Percentiles rank a stretch among this genome's conserved stretches.
Evolutionary conservation across 2,888 invertebrate genomes (phyloP).

Genomic region (Acheta domesticus): DNA sequence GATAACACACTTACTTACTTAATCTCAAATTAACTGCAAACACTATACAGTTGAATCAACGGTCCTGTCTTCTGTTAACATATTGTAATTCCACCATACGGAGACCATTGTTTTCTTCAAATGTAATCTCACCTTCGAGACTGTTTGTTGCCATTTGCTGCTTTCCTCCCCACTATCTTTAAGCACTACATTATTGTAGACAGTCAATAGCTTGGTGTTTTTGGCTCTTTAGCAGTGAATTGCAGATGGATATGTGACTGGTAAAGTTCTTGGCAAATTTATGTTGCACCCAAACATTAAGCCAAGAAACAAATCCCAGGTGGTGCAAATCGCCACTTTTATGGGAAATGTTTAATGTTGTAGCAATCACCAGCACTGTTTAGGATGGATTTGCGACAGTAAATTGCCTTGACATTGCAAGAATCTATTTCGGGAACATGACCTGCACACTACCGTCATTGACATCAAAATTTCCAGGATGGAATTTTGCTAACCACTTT

Average conservation of each 20-base stretch:
- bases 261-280: background rate
- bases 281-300: background rate
- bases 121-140: no score
- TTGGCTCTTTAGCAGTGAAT: background rate
- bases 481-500: no score
- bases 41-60: no score
- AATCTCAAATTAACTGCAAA: accelerated
- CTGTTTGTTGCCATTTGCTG: no score
- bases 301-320: background rate
- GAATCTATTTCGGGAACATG: background rate
- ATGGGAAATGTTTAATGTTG: background rate
- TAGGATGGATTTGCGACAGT: background rate
- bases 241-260: background rate
- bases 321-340: background rate
- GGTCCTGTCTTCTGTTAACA: no score
- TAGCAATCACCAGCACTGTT: background rate
- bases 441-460: no score
- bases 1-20: no score
- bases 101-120: no score
- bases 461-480: no score
- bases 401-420: background rate
- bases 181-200: no score
- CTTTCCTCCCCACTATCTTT: no score
- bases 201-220: background rate
- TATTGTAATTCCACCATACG: no score